These are phyloP conservation scores for Vandiemenella viatica DNA, from an alignment of 2,888 invertebrate genomes.

Conservation along the genomic window DNA sequence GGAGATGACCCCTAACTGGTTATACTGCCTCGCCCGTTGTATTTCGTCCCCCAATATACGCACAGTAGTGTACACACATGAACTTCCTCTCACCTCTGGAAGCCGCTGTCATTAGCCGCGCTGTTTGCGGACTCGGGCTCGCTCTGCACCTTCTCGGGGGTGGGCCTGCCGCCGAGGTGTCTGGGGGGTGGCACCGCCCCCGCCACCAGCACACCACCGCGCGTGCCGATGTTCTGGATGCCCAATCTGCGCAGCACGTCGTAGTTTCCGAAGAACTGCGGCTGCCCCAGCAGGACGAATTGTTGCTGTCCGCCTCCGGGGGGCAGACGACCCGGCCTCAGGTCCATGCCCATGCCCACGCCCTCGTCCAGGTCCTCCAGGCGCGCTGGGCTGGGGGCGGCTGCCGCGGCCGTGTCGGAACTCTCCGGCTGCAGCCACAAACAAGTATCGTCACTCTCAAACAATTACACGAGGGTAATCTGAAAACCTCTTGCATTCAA, in stretches of 20 bases:
- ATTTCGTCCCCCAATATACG: too few species aligned
- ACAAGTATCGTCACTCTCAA: too few species aligned
- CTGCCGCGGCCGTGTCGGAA: constrained; percentile 13
- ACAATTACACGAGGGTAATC: too few species aligned
- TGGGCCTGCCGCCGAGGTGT: background rate
- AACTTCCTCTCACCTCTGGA: too few species aligned
- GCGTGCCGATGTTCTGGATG: constrained; percentile 5
- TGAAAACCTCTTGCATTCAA: too few species aligned
- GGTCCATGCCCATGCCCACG: background rate
- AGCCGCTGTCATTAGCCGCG: too few species aligned
- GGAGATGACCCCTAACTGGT: too few species aligned
- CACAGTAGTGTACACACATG: too few species aligned
- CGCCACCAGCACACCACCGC: constrained; percentile 32
- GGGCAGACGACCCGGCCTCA: background rate
- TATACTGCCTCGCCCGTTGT: too few species aligned
- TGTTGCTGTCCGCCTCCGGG: constrained; percentile 7
- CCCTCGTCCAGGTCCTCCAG: constrained; percentile 11
- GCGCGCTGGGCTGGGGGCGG: background rate
- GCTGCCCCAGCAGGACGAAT: constrained; percentile 36
- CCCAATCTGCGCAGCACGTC: constrained; percentile 8
- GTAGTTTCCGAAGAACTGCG: constrained; percentile 27
- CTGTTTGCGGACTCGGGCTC: too few species aligned
- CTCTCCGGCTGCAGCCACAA: background rate
- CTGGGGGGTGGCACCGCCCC: background rate
- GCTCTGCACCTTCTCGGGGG: background rate